These are phyloP conservation scores for Hydra vulgaris DNA, from an alignment of 30 jellyfish, hydroid and myxozoan genomes.

Conservation along the genomic window DNA sequence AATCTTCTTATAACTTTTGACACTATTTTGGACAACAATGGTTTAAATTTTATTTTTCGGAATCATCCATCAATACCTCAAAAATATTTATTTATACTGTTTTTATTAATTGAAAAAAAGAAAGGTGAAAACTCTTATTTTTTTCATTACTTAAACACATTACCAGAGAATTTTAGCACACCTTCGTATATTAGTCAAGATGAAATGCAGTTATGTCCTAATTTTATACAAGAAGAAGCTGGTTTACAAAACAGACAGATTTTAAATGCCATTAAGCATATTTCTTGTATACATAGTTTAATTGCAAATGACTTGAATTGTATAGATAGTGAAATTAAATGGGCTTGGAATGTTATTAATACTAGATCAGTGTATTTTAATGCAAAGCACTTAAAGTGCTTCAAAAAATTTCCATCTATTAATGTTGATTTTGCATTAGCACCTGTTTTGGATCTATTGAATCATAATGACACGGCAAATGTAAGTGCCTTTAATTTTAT, in stretches of 20 bases:
- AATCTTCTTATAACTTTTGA: constrained; percentile 23
- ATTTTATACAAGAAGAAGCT: neutral
- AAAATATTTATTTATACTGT: constrained; percentile 11
- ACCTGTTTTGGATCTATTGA: constrained; percentile 43
- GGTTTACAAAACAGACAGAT: neutral
- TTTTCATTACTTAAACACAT: constrained; percentile 9
- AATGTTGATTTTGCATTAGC: constrained; percentile 36
- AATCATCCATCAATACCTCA: neutral
- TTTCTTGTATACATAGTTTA: neutral
- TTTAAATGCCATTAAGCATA: neutral
- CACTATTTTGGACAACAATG: constrained; percentile 7
- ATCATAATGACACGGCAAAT: constrained; percentile 29
- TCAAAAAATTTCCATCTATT: neutral
- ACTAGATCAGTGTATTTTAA: constrained; percentile 47
- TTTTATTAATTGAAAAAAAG: constrained; percentile 19
- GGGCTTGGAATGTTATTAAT: constrained; percentile 65
- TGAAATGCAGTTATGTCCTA: constrained; percentile 5
- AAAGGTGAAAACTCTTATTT: constrained; percentile 21
- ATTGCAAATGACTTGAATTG: neutral
- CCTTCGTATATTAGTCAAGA: constrained; percentile 25
- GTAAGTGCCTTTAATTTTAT: constrained; percentile 20
- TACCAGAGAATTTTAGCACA: constrained; percentile 25
- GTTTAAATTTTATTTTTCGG: neutral
- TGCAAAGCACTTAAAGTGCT: constrained; percentile 1
- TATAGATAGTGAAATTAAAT: constrained; percentile 20